Evolutionary conservation across 2,113 vertebrate genomes (phyloP).

Genomic region (Microcebus lehilahytsara): DNA sequence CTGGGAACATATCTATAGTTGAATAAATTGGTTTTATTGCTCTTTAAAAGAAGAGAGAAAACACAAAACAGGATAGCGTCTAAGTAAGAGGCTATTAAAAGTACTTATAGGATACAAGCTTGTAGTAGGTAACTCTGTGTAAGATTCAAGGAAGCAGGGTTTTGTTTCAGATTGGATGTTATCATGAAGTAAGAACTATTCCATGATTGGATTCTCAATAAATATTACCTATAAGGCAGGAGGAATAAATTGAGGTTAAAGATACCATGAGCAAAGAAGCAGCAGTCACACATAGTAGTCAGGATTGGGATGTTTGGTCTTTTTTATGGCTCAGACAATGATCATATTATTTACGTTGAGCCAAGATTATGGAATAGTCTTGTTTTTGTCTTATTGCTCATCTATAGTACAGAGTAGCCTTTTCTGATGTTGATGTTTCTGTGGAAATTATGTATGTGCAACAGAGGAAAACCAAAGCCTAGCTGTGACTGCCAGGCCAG

Average conservation of each 20-base stretch:
- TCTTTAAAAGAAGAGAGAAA: not conserved
- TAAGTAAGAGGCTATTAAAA: not conserved
- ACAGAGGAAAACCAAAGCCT: not conserved
- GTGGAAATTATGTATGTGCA: not conserved
- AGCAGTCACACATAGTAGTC: not conserved
- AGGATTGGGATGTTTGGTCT: not conserved
- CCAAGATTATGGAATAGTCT: not conserved
- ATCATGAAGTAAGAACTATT: not conserved
- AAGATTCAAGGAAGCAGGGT: not conserved
- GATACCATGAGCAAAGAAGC: not conserved
- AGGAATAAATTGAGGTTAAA: not conserved
- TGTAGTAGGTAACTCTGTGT: not conserved
- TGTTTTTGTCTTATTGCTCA: not conserved
- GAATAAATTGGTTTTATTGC: not conserved
- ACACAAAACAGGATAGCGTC: not conserved
- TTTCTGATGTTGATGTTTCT: not conserved
- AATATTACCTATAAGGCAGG: not conserved
- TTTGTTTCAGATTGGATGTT: not conserved
- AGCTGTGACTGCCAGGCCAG: rapidly evolving
- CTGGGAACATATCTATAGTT: not conserved
- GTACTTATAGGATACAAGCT: not conserved
- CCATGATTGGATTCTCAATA: not conserved
- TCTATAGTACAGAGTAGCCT: not conserved
- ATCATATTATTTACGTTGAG: not conserved
- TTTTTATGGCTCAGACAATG: not conserved